Conservation (phyloP, 1,140 invertebrate species). For the Cryptotermes secundus region DNA sequence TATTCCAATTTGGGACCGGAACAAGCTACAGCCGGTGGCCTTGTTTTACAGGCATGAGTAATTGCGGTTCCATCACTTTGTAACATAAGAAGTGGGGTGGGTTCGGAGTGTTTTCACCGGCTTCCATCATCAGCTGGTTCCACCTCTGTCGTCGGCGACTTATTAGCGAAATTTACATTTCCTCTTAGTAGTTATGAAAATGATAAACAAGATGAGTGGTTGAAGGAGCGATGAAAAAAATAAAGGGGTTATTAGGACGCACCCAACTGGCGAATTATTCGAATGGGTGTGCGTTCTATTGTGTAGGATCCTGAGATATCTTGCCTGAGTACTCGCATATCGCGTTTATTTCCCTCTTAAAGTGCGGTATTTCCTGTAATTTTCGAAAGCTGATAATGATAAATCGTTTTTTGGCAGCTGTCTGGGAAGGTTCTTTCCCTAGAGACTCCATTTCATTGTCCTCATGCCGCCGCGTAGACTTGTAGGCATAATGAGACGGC, state of each 20-base stretch:
- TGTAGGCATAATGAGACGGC: not conserved
- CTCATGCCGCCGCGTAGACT: not conserved
- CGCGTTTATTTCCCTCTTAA: not conserved
- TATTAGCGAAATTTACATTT: not conserved
- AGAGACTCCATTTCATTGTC: not conserved
- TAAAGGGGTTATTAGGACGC: not conserved
- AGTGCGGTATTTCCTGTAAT: not conserved
- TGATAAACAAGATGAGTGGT: not conserved
- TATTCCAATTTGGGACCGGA: too few species aligned
- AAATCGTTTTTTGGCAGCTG: not conserved
- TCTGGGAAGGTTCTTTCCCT: not conserved
- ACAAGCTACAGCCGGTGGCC: too few species aligned
- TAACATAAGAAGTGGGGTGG: too few species aligned
- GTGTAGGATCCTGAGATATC: not conserved
- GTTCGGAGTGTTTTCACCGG: too few species aligned
- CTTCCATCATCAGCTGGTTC: too few species aligned
- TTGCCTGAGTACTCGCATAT: not conserved
- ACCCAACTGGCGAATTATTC: not conserved
- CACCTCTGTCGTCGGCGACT: not conserved
- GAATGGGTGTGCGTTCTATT: not conserved
- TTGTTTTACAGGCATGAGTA: too few species aligned
- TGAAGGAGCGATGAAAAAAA: not conserved
- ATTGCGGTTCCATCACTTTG: too few species aligned
- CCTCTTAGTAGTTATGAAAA: not conserved
- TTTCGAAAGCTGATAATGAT: not conserved